Base-by-base conservation (phyloP, 2,797 vertebrate species). In the Melopsittacus undulatus region DNA sequence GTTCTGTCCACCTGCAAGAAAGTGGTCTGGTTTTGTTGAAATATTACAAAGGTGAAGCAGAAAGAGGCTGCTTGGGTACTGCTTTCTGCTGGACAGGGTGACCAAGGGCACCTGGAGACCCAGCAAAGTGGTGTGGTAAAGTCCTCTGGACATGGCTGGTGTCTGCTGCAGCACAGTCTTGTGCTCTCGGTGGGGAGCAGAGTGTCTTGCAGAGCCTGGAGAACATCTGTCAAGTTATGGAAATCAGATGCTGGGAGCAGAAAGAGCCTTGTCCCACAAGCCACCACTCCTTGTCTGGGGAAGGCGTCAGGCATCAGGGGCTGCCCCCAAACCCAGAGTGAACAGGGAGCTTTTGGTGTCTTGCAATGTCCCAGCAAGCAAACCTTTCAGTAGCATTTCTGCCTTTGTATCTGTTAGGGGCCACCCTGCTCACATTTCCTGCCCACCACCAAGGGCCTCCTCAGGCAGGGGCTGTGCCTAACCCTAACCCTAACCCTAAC, bases 281-380 rank as follows among this genome's bases (percentile, higher is more conserved):
- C 30, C 2, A 0, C 23, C 27, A 46, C 7, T 30, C 21, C 24
- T 82, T 1, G 1, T 45, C 63, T 59, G 29, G 18, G 34, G 15
- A 66, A 52, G 56, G 18, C 0, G 0, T 43, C 9, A 18, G 29
- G 49, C 32, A 46, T 51, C 1, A 2, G 8, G 1, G 1, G 19
- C 48, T 67, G 49, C 7, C 21, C 26, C 30, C 38, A 48, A 23
- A 26, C 23, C 23, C 3, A 3, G 34, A 9, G 16, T 11, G 4
- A 51, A 18, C 0, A 0, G 8, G 40, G 9, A 12, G 15, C 4
- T 81, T 29, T 66, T 3, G 2, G 23, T 3, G 2, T 49, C 46
- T 62, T 1, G 0, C 32, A 11, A 7, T 8, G 13, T 61, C n/a
- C 32, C 66, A 86, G 51, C 3, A 15, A 73, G 46, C 15, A 81